Percentiles rank a stretch among this genome's conserved stretches.
These are phyloP conservation scores for Cynopterus sphinx DNA, from an alignment of 2,797 vertebrate species.

Conservation along the genomic window DNA sequence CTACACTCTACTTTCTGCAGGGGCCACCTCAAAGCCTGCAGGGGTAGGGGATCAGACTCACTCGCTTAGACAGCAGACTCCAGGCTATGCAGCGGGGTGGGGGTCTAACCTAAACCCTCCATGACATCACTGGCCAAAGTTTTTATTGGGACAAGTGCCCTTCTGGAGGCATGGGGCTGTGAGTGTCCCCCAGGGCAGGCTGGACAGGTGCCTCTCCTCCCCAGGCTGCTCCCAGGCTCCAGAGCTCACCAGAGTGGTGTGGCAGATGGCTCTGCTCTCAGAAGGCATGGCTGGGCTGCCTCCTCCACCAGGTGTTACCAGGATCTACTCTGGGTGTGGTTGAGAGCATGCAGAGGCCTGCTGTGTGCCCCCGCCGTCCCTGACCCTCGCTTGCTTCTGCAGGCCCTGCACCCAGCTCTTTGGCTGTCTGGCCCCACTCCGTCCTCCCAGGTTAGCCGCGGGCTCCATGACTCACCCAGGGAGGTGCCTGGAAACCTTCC, in stretches of 20 bases:
- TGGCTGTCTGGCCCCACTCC: background rate
- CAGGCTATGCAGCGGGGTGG: background rate
- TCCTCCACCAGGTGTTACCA: background rate
- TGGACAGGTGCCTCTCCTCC: background rate
- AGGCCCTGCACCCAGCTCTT: too few relatives aligned
- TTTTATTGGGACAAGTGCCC: background rate
- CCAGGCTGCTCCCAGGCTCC: background rate
- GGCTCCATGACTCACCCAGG: accelerated
- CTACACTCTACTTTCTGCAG: background rate
- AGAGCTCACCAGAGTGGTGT: background rate
- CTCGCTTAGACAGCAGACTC: background rate
- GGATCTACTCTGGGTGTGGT: background rate
- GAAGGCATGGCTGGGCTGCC: background rate
- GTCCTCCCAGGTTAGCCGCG: background rate
- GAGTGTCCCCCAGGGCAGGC: accelerated
- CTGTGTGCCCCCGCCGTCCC: background rate
- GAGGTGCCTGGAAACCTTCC: background rate
- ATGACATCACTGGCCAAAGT: background rate
- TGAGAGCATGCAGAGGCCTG: accelerated
- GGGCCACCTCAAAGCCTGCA: background rate
- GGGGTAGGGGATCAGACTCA: background rate
- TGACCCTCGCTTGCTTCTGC: background rate
- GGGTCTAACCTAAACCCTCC: background rate
- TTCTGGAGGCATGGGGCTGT: background rate
- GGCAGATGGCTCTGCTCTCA: background rate